A percentile compares a stretch with the other conserved stretches of the same genome.
Conservation (phyloP, 2,113 vertebrate genomes). For the Engraulis encrasicolus region DNA sequence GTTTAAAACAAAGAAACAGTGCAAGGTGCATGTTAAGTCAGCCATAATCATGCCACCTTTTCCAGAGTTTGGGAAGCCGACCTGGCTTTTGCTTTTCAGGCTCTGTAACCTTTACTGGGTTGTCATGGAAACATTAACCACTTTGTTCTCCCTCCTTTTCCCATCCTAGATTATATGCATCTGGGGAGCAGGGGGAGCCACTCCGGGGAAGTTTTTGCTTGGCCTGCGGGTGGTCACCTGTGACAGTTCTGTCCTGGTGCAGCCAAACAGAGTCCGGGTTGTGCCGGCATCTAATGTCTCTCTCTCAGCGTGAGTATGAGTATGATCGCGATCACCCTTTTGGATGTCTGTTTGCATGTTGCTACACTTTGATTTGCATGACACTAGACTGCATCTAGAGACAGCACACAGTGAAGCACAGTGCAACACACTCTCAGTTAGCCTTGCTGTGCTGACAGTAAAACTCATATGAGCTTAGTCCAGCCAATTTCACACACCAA, state of each 20-base stretch:
- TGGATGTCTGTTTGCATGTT: too few relatives aligned
- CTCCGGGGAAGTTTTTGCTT: constrained; percentile 94
- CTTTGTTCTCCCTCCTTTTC: neutral
- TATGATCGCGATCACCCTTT: too few relatives aligned
- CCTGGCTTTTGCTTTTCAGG: too few relatives aligned
- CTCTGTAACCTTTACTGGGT: neutral
- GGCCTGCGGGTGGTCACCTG: constrained; percentile 94
- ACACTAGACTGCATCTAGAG: too few relatives aligned
- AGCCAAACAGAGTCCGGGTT: constrained; percentile 91
- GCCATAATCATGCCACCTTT: neutral
- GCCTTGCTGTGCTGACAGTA: too few relatives aligned
- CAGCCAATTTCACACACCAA: too few relatives aligned
- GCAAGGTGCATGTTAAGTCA: neutral
- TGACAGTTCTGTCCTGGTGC: constrained; percentile 90
- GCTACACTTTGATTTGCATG: too few relatives aligned
- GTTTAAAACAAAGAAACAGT: too few relatives aligned
- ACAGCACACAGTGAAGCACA: too few relatives aligned
- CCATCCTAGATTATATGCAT: constrained; percentile 90
- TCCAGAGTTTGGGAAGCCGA: too few relatives aligned
- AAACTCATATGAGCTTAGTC: too few relatives aligned
- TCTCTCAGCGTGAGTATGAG: constrained; percentile 90
- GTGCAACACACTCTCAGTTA: too few relatives aligned
- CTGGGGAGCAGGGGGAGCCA: constrained; percentile 97
- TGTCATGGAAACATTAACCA: neutral
- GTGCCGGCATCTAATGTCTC: constrained; percentile 94